Evolutionary conservation across 2,797 vertebrate species (phyloP).

Genomic region (Myotis planiceps): DNA sequence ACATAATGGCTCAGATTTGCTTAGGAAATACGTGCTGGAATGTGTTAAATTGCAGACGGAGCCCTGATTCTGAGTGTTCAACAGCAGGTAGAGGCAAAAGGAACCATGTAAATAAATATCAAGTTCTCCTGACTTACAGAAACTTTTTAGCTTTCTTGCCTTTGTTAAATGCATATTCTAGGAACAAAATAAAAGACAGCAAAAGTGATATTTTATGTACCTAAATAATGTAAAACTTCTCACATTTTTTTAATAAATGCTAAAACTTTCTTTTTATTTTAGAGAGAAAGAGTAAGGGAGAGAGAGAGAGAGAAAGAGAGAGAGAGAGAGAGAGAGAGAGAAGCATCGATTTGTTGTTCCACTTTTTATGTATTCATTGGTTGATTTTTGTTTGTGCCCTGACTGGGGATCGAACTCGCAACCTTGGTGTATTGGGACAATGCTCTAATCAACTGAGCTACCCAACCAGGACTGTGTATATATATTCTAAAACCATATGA

Average conservation of each 20-base stretch:
- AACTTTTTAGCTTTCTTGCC: background rate
- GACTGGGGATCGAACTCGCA: rapidly evolving
- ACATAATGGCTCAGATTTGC: background rate
- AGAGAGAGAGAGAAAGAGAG: background rate
- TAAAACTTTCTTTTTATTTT: background rate
- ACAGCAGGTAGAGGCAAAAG: background rate
- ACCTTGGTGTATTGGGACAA: background rate
- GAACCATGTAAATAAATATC: background rate
- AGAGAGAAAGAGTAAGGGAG: background rate
- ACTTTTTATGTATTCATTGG: background rate
- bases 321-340: background rate
- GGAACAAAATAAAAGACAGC: background rate
- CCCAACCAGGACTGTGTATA: background rate
- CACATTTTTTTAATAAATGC: background rate
- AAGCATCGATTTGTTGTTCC: background rate
- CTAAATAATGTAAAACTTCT: constrained; percentile 38
- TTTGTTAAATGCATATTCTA: background rate
- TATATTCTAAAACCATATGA: background rate
- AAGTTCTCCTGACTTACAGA: background rate
- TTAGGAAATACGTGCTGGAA: background rate
- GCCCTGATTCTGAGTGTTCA: background rate
- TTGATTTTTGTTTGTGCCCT: background rate
- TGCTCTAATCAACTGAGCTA: background rate
- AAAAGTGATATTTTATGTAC: background rate
- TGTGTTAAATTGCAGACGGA: background rate